phyloP scores from a whole-genome alignment of 2,113 vertebrate genomes.

The Copsychus sechellarum region DNA sequence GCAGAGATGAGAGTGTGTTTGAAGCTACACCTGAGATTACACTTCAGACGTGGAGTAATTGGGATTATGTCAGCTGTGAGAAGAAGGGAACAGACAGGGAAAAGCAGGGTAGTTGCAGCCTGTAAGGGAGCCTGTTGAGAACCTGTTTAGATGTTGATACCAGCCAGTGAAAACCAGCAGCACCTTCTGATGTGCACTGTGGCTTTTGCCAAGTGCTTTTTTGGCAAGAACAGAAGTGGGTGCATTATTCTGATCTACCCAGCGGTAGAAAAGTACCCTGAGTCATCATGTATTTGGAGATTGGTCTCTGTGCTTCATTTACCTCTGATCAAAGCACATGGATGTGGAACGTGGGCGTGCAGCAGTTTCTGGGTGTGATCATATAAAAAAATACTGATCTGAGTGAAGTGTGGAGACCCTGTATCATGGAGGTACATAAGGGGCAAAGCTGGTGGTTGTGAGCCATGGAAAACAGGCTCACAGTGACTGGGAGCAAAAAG shows the following conservation, averaged over 20 bases:
- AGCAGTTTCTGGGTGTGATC: conserved; percentile 35
- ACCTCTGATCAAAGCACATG: background rate
- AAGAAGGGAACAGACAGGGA: background rate
- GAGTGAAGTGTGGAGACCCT: background rate
- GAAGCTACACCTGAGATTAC: background rate
- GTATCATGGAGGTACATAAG: background rate
- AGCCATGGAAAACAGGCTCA: background rate
- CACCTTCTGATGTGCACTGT: background rate
- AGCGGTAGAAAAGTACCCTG: conserved; percentile 1
- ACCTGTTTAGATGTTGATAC: background rate
- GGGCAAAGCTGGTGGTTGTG: background rate
- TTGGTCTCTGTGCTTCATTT: conserved; percentile 1
- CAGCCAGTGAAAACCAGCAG: background rate
- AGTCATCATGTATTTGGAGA: background rate
- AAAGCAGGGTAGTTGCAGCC: background rate
- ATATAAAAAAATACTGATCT: background rate
- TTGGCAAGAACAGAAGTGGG: background rate
- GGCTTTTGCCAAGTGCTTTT: conserved; percentile 6
- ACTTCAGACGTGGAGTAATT: background rate
- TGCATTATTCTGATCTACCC: background rate
- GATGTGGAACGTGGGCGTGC: background rate
- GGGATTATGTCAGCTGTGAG: background rate
- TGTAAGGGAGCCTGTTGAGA: background rate
- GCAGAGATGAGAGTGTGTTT: background rate
- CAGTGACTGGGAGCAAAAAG: background rate